These are phyloP conservation scores for Ibidorhyncha struthersii DNA, from an alignment of 2,113 vertebrate genomes.

Conservation along the genomic window DNA sequence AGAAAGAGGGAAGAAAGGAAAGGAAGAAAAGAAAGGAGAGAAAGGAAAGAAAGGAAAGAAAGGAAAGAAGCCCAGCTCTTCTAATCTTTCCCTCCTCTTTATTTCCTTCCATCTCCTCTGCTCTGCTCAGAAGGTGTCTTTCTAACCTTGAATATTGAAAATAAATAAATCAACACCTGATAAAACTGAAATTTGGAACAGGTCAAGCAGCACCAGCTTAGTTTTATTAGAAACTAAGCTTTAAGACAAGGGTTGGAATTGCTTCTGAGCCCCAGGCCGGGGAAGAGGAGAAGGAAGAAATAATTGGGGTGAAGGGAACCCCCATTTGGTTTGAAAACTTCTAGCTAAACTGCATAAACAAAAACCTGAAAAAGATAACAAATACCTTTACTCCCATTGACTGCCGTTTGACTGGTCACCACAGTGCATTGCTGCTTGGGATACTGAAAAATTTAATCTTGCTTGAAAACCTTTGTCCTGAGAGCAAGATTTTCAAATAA, in stretches of 20 bases:
- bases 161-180: neutral
- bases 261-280: neutral
- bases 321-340: neutral
- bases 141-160: neutral
- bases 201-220: neutral
- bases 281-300: neutral
- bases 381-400: neutral
- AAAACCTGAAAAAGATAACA: neutral
- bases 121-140: neutral
- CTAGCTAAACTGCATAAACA: neutral
- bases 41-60: neutral
- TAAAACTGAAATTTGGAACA: neutral
- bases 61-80: neutral
- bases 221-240: neutral
- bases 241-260: neutral
- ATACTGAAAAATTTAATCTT: neutral
- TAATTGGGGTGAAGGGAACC: neutral
- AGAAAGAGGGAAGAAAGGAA: neutral
- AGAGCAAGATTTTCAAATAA: conserved; percentile 7
- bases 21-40: neutral
- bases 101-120: neutral
- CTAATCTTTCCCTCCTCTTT: neutral
- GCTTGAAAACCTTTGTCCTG: neutral
- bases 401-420: neutral
- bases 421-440: neutral